These are phyloP conservation scores for Actinemys pallida DNA, from an alignment of 2,113 vertebrate genomes.

Conservation along the genomic window DNA sequence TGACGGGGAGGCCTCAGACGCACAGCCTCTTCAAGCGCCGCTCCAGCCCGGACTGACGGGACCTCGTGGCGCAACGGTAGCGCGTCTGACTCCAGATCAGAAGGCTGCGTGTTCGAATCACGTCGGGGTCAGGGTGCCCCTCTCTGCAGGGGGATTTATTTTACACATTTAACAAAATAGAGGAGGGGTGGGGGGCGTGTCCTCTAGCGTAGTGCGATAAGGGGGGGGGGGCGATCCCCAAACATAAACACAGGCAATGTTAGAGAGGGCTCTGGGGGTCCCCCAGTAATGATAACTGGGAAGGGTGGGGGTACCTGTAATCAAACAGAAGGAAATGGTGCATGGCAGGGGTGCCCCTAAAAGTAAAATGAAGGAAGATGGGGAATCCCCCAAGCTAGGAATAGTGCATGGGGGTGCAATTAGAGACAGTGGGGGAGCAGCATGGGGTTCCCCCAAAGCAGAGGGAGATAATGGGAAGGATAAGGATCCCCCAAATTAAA, in stretches of 20 bases:
- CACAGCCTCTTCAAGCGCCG: background rate
- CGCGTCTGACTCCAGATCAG: conserved; percentile 84
- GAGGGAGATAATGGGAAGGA: background rate
- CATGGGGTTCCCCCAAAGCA: no score
- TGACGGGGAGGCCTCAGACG: background rate
- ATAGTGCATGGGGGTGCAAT: background rate
- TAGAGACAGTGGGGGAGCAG: background rate
- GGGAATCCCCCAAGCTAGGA: background rate
- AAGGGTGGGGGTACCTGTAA: background rate
- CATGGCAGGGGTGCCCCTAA: background rate
- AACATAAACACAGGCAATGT: accelerated
- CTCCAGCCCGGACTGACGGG: accelerated
- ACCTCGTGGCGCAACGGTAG: conserved; percentile 84
- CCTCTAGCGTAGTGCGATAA: no score
- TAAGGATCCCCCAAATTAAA: background rate
- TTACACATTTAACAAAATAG: background rate
- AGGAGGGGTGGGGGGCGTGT: accelerated
- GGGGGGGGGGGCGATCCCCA: background rate
- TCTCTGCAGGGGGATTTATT: accelerated
- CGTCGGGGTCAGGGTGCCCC: conserved; percentile 68
- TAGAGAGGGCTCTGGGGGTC: accelerated
- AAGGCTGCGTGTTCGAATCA: conserved; percentile 85
- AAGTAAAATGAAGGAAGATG: background rate
- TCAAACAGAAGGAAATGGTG: background rate
- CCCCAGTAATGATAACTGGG: no score